Conservation (phyloP, 2,888 invertebrate genomes). For the Patella caerulea region DNA sequence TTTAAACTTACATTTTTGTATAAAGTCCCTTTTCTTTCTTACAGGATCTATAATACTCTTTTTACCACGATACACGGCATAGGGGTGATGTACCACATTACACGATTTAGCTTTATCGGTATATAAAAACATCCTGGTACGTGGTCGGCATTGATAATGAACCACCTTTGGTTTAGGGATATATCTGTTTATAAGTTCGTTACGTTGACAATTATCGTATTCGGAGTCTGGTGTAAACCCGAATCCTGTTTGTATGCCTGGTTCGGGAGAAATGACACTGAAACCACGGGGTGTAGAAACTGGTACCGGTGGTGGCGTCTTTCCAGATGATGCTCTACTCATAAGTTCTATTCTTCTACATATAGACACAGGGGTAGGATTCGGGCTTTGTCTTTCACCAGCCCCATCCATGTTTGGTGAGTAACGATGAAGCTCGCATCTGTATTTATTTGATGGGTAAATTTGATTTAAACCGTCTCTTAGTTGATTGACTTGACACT, state of each 20-base stretch:
- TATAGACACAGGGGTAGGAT: not conserved
- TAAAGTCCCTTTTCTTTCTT: too few species aligned
- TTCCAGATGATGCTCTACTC: not conserved
- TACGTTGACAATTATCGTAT: constrained; percentile 11
- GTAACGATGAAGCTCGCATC: not conserved
- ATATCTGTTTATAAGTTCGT: constrained; percentile 18
- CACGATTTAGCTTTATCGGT: constrained; percentile 12
- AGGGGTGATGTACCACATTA: constrained; percentile 17
- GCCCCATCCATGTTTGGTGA: not conserved
- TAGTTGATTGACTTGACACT: not conserved
- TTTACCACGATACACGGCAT: constrained; percentile 11
- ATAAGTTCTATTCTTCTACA: not conserved
- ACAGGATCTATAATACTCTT: not conserved
- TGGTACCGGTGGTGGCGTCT: not conserved
- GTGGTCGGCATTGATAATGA: constrained; percentile 16
- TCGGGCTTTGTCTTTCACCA: not conserved
- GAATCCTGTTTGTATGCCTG: not conserved
- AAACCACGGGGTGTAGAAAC: not conserved
- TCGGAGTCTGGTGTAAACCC: constrained; percentile 15
- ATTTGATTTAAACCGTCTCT: constrained; percentile 1
- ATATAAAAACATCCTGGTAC: constrained; percentile 16
- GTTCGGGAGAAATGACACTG: not conserved
- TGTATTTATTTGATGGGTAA: not conserved
- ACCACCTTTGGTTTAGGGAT: constrained; percentile 11
- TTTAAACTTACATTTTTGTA: too few species aligned